Evolutionary conservation across 1,140 invertebrate species (phyloP).

Genomic region (Halictus rubicundus): DNA sequence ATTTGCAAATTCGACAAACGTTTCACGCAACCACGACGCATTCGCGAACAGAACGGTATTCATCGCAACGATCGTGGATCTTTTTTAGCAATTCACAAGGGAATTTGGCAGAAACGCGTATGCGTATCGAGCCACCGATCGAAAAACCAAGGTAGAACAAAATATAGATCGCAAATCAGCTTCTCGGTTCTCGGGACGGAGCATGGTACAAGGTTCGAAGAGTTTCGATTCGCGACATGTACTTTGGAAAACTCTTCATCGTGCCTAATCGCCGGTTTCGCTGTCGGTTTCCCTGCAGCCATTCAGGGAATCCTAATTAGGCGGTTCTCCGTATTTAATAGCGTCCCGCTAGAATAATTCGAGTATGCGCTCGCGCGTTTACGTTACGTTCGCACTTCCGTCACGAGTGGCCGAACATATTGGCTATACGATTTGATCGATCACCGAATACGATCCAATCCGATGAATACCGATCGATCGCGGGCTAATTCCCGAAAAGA

Average conservation of each 20-base stretch:
- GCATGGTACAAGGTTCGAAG: background rate
- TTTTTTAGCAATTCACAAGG: background rate
- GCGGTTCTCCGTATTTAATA: constrained; percentile 63
- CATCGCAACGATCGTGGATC: background rate
- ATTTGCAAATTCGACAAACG: constrained; percentile 66
- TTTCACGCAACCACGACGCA: too few species aligned
- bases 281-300: constrained; percentile 79
- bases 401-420: background rate
- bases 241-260: constrained; percentile 70
- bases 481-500: background rate
- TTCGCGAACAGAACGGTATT: background rate
- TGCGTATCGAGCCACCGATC: too few species aligned
- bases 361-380: background rate
- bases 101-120: too few species aligned
- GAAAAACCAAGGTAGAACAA: background rate
- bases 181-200: background rate
- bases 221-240: background rate
- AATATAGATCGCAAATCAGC: background rate
- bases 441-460: background rate
- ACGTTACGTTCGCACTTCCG: too few species aligned
- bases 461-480: background rate
- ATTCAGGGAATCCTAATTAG: constrained; percentile 78
- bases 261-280: constrained; percentile 63
- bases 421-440: too few species aligned
- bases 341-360: background rate